phyloP scores from a whole-genome alignment of 35 echinoderm and acorn worm genomes.

The Ophioderma brevispina region DNA sequence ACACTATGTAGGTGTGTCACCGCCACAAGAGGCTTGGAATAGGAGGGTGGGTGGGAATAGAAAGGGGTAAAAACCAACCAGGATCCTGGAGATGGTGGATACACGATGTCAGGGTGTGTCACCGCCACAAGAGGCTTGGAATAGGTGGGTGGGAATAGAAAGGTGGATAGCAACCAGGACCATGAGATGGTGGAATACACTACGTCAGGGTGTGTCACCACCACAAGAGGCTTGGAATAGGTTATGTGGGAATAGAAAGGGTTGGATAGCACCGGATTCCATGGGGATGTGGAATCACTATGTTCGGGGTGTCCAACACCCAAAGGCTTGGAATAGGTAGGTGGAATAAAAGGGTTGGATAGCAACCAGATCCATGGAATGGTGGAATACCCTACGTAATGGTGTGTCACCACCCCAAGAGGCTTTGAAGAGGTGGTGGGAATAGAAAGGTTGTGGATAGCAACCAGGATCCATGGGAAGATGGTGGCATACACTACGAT shows the following conservation, averaged over 20 bases:
- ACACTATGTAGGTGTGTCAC: conserved; percentile 73
- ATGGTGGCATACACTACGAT: conserved; percentile 69
- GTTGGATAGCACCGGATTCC: no score
- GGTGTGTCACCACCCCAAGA: no score
- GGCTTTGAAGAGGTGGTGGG: not conserved
- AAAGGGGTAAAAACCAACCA: not conserved
- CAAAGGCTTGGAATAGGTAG: not conserved
- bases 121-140: conserved; percentile 85
- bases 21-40: no score
- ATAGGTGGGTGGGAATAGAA: conserved; percentile 41
- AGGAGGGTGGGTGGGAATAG: not conserved
- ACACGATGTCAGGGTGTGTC: conserved; percentile 68
- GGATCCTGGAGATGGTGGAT: conserved; percentile 91
- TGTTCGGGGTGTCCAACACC: no score
- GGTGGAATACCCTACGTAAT: conserved; percentile 35
- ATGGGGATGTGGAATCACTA: no score
- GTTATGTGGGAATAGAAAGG: no score
- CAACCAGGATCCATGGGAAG: conserved; percentile 64
- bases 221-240: no score
- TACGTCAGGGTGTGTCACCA: no score
- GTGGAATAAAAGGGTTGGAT: not conserved
- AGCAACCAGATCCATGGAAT: conserved; percentile 16
- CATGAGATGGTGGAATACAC: no score
- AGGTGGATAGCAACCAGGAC: no score
- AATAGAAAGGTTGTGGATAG: not conserved